Evolutionary conservation across 2,113 vertebrate genomes (phyloP).

Genomic region (Bettongia penicillata): DNA sequence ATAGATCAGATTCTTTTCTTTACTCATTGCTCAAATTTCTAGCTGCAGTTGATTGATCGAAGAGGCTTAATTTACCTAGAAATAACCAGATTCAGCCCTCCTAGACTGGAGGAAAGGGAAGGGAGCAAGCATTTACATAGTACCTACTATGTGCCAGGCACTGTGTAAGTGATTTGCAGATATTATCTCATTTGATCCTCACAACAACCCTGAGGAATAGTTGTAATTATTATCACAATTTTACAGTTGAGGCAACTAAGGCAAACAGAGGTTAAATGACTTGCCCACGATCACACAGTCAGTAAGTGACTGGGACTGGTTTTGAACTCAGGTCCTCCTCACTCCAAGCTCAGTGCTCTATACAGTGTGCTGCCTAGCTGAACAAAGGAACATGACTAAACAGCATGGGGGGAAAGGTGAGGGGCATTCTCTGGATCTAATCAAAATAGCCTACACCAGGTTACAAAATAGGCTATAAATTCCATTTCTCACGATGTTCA

Average conservation of each 20-base stretch:
- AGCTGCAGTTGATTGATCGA: background rate
- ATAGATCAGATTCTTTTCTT: background rate
- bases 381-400: background rate
- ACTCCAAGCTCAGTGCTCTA: background rate
- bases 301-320: background rate
- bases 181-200: background rate
- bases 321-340: background rate
- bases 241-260: background rate
- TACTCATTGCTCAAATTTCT: constrained; percentile 23
- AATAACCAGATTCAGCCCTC: background rate
- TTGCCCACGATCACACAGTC: background rate
- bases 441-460: background rate
- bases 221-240: background rate
- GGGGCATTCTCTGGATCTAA: background rate
- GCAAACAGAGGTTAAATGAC: background rate
- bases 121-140: background rate
- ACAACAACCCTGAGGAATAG: background rate
- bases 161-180: background rate
- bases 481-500: background rate
- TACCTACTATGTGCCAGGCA: background rate
- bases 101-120: background rate
- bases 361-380: background rate
- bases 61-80: constrained; percentile 26
- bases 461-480: background rate
- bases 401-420: background rate